phyloP scores from a whole-genome alignment of 1,140 invertebrate genomes.

The Planococcus citri region DNA sequence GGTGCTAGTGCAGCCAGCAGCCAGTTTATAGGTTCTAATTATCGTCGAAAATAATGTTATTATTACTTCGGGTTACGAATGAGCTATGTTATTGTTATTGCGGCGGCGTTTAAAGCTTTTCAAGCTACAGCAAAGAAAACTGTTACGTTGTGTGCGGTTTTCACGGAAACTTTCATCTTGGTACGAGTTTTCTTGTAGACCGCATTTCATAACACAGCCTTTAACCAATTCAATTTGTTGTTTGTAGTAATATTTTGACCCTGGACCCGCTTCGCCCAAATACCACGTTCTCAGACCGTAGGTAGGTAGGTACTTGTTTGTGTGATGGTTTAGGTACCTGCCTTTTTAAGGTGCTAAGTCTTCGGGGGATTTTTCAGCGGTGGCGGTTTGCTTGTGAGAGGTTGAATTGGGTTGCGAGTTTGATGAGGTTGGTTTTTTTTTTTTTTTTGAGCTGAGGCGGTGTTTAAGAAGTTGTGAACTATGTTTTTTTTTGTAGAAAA shows the following conservation, averaged over 20 bases:
- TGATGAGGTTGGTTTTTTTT: no score
- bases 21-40: conserved; percentile 2
- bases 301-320: no score
- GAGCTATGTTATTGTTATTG: conserved; percentile 1
- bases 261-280: no score
- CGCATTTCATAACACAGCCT: conserved; percentile 1
- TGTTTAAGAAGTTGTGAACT: no score
- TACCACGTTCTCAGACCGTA: no score
- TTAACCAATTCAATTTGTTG: neutral
- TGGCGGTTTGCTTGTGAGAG: no score
- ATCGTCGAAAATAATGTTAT: conserved; percentile 3
- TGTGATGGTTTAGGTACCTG: no score
- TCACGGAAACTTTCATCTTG: conserved; percentile 2
- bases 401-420: no score
- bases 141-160: neutral
- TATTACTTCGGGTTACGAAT: neutral
- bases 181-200: neutral
- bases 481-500: no score
- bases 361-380: no score
- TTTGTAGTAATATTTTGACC: neutral
- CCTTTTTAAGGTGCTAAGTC: no score
- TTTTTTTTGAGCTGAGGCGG: no score
- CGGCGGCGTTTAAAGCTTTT: conserved; percentile 5
- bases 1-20: neutral
- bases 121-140: neutral